Conservation (phyloP, 2,113 vertebrate genomes). For the Pelecanus crispus region DNA sequence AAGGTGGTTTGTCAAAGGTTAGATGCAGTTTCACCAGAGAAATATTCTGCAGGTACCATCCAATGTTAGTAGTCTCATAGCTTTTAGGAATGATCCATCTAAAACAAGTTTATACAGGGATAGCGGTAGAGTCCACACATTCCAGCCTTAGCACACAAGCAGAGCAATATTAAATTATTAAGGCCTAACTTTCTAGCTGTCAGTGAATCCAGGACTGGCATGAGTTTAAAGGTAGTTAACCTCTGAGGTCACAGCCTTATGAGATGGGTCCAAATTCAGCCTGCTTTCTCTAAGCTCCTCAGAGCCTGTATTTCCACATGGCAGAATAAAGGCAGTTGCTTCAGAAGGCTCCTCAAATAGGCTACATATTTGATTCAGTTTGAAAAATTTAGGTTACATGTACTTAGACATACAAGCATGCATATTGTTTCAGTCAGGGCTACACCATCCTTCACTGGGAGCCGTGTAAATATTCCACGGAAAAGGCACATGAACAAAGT, state of each 20-base stretch:
- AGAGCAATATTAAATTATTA: neutral
- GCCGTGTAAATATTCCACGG: neutral
- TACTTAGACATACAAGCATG: neutral
- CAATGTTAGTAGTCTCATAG: neutral
- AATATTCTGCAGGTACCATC: neutral
- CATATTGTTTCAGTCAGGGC: neutral
- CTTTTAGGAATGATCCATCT: neutral
- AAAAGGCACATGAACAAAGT: neutral
- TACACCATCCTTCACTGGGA: neutral
- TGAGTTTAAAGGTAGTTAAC: constrained; percentile 29
- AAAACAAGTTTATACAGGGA: neutral
- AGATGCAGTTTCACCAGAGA: neutral
- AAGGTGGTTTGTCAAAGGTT: neutral
- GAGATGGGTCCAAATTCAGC: neutral
- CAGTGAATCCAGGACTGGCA: neutral
- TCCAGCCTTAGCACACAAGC: neutral
- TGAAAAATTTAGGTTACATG: neutral
- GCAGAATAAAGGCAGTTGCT: neutral
- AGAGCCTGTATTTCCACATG: neutral
- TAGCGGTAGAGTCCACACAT: neutral
- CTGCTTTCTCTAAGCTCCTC: neutral
- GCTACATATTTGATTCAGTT: neutral
- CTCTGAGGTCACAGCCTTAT: neutral
- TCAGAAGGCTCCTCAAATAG: neutral
- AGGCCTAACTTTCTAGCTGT: neutral